Base-by-base conservation (phyloP, 2,888 invertebrate genomes). In the Buathra laborator region DNA sequence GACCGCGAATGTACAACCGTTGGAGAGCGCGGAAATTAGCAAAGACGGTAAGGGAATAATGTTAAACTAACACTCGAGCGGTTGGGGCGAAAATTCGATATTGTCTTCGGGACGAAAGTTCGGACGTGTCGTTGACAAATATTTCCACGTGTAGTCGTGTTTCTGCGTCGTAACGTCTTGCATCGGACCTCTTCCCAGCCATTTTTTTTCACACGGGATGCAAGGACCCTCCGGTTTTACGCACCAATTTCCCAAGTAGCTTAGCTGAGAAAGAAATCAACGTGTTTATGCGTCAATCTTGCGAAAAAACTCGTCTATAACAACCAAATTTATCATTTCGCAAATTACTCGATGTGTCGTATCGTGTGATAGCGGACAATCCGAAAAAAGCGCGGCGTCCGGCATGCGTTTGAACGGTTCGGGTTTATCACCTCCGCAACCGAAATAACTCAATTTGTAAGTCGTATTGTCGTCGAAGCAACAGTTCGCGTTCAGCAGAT, bases 91-190 rank as follows among this genome's bases (percentile, higher is more conserved):
- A 78, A 86, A 79, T 53, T 80, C 76, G 14, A 92, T 88, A 76
- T 90, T 90, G 53, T 89, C 86, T 24, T 88, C 87, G 1, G 88
- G 90, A 43, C 83, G 85, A 48, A 86, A 7, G 43, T 53, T 76
- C 3, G 66, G 3, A n/a, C 71, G 56, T 24, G 83, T 77, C 1
- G 66, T 12, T 10, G 59, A n/a, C 0, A 76, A 6, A 68, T 66
- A 85, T 79, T 92, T 93, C 93, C 93, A 93, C 0, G 88, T 96
- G 90, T 94, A 97, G 94, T 97, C 97, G 91, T 96, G 96, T 62
- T 96, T 96, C 87, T 96, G 96, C 0, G 97, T 97, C 2, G 97
- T 97, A 84, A 96, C 94, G 86, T 95, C 95, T 93, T 97, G 96
- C 95, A 97, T 96, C n/a, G 97, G 96, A 14, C 95, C 95, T 86